Conservation (phyloP, 2,113 vertebrate species). For the Holacanthus passer region DNA sequence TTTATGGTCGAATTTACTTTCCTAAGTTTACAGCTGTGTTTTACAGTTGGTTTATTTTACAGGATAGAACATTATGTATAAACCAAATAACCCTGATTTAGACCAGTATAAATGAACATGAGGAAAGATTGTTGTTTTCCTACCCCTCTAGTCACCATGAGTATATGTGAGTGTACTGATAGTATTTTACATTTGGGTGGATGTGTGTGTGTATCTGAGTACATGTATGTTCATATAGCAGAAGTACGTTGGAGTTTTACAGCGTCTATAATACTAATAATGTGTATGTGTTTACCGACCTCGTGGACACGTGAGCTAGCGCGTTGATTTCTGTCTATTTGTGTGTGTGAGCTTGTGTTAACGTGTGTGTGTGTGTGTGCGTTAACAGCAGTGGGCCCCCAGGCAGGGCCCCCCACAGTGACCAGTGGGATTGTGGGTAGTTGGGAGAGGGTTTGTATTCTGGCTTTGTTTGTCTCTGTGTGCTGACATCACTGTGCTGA, state of each 20-base stretch:
- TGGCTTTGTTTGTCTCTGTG: slow-evolving; percentile 87
- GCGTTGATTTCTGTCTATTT: slow-evolving; percentile 28
- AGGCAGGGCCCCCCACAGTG: slow-evolving; percentile 63
- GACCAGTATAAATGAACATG: not conserved
- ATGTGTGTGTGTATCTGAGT: not conserved
- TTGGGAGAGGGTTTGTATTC: slow-evolving; percentile 73
- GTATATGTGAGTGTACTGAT: not conserved
- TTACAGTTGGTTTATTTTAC: not conserved
- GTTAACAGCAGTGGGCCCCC: slow-evolving; percentile 48
- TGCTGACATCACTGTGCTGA: slow-evolving; percentile 90
- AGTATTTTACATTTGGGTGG: not conserved
- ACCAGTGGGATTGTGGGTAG: slow-evolving; percentile 81
- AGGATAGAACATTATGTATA: not conserved
- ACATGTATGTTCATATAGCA: not conserved
- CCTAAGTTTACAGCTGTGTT: not conserved
- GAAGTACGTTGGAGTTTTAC: not conserved
- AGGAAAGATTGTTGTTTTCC: not conserved
- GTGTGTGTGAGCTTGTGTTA: slow-evolving; percentile 6
- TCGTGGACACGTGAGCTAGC: slow-evolving; percentile 3
- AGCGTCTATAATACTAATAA: not conserved
- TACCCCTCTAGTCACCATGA: not conserved
- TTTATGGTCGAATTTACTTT: not conserved
- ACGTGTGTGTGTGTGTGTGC: slow-evolving; percentile 40
- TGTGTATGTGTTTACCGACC: slow-evolving; percentile 11
- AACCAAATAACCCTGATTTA: slow-evolving; percentile 10